Evolutionary conservation across 2,797 vertebrate species (phyloP).

Genomic region (Mormyrops attenuatus): DNA sequence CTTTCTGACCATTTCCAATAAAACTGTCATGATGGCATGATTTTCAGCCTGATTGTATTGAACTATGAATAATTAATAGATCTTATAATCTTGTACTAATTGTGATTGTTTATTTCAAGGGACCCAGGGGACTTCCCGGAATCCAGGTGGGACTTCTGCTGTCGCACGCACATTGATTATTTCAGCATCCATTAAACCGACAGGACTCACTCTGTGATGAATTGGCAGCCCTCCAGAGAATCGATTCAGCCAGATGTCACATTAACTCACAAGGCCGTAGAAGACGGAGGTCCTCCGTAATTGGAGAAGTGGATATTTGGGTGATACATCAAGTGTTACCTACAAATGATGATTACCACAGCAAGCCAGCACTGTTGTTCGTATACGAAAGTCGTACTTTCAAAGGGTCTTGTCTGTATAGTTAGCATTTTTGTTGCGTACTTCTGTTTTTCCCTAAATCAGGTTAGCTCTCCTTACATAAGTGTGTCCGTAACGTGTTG

Average conservation of each 20-base stretch:
- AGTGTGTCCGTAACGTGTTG: neutral
- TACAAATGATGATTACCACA: neutral
- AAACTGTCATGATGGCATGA: neutral
- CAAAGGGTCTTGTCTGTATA: neutral
- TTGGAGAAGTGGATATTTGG: neutral
- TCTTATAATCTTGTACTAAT: neutral
- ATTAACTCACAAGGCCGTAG: neutral
- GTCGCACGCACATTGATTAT: neutral
- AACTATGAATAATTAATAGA: neutral
- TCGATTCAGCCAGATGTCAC: neutral
- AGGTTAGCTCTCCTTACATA: neutral
- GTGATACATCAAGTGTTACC: neutral
- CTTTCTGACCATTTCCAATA: neutral
- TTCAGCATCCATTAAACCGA: neutral
- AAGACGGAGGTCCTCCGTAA: neutral
- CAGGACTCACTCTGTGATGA: neutral
- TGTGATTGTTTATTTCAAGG: conserved; percentile 47
- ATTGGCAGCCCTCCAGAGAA: neutral
- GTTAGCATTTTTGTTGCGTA: neutral
- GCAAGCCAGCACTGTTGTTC: neutral
- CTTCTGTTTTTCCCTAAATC: neutral
- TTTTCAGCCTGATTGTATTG: neutral
- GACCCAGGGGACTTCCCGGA: conserved; percentile 60
- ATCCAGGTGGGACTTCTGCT: conserved; percentile 49
- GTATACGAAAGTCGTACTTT: neutral